Percentiles rank a stretch among this genome's conserved stretches.
These are phyloP conservation scores for Hydriomena furcata DNA, from an alignment of 2,888 invertebrate species.

Conservation along the genomic window DNA sequence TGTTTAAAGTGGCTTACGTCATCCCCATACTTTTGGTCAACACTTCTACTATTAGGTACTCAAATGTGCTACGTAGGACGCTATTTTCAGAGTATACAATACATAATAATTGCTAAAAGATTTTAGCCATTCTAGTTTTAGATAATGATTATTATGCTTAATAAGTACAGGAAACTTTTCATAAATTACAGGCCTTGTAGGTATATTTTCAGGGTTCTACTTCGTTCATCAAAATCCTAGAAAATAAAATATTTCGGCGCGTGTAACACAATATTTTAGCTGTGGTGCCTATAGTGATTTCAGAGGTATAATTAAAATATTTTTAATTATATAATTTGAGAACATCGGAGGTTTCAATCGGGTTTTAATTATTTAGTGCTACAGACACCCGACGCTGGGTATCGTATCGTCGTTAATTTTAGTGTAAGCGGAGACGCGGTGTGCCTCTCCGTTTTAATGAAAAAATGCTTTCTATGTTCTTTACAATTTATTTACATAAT, in stretches of 20 bases:
- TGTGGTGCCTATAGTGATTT: constrained; percentile 44
- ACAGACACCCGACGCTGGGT: constrained; percentile 55
- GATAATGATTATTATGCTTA: too few relatives aligned
- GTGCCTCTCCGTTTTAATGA: constrained; percentile 46
- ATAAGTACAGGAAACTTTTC: too few relatives aligned
- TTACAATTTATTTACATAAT: constrained; percentile 24
- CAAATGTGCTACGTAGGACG: too few relatives aligned
- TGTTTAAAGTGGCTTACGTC: too few relatives aligned
- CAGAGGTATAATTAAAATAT: constrained; percentile 60
- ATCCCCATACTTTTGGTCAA: too few relatives aligned
- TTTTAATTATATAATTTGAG: constrained; percentile 68
- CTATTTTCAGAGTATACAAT: too few relatives aligned
- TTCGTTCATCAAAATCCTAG: constrained; percentile 5
- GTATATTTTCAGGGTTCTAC: not conserved
- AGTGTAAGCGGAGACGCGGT: constrained; percentile 55
- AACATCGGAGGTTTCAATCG: constrained; percentile 63
- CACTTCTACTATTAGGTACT: too few relatives aligned
- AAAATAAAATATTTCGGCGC: constrained; percentile 35
- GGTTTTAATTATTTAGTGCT: constrained; percentile 67
- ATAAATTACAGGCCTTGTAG: too few relatives aligned
- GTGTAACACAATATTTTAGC: constrained; percentile 29
- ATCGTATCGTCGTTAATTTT: constrained; percentile 59
- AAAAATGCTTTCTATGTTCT: constrained; percentile 34
- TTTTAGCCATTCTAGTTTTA: too few relatives aligned
- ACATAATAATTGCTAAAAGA: too few relatives aligned